Conservation (phyloP, 2,888 invertebrate genomes). For the Aproaerema taeniolella region DNA sequence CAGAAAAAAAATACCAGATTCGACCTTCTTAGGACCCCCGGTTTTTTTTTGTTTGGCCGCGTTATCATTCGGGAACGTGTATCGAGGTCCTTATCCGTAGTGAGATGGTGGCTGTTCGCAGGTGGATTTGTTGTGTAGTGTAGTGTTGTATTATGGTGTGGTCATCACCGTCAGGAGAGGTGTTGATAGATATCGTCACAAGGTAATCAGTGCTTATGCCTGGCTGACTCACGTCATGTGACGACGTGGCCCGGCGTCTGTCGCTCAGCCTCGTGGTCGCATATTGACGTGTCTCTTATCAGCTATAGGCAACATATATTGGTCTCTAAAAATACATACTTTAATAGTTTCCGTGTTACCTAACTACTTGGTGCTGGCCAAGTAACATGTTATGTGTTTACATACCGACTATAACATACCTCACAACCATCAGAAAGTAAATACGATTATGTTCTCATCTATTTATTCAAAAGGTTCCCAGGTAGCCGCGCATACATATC, state of each 20-base stretch:
- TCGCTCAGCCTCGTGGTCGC: constrained; percentile 14
- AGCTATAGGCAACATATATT: neutral
- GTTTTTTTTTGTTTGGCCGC: constrained; percentile 73
- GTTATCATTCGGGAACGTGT: constrained; percentile 72
- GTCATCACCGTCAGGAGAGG: constrained; percentile 69
- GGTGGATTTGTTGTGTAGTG: constrained; percentile 61
- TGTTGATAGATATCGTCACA: constrained; percentile 69
- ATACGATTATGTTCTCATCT: no score
- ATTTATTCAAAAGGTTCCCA: no score
- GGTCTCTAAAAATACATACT: constrained; percentile 8
- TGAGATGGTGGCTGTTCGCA: constrained; percentile 60
- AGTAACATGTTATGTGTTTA: no score
- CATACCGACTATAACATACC: neutral
- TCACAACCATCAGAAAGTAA: no score
- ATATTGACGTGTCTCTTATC: constrained; percentile 13
- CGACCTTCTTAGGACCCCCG: constrained; percentile 76
- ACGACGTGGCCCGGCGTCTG: constrained; percentile 20
- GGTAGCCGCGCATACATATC: no score
- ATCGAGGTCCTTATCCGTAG: constrained; percentile 63
- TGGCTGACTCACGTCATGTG: constrained; percentile 28
- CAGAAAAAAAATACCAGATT: constrained; percentile 73
- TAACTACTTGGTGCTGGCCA: neutral
- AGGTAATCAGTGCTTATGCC: constrained; percentile 55
- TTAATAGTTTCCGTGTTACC: constrained; percentile 4
- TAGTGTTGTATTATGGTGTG: constrained; percentile 72